These are phyloP conservation scores for Camarhynchus parvulus DNA, from an alignment of 2,113 vertebrate genomes.

Conservation along the genomic window DNA sequence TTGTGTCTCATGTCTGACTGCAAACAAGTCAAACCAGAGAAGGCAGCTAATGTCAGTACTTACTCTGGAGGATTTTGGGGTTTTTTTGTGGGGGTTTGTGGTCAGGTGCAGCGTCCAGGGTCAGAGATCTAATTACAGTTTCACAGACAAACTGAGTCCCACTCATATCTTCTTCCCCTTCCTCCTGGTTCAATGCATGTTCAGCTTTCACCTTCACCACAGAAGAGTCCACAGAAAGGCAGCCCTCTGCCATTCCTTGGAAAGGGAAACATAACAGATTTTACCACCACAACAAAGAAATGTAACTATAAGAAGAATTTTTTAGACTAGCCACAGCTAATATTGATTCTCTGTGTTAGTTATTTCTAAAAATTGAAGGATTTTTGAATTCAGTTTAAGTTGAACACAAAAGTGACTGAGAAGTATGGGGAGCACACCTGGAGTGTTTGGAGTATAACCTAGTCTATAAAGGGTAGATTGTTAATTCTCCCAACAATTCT, in stretches of 20 bases:
- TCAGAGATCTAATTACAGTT: slow-evolving; percentile 95
- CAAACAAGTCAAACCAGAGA: not conserved
- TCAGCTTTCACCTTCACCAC: slow-evolving; percentile 41
- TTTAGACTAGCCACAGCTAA: not conserved
- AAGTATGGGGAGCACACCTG: not conserved
- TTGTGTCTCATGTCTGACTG: not conserved
- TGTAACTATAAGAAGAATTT: fast-evolving
- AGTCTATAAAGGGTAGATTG: not conserved
- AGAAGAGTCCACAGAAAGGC: not conserved
- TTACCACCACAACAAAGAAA: not conserved
- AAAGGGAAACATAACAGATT: not conserved
- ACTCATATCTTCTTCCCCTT: slow-evolving; percentile 93
- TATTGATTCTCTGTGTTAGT: not conserved
- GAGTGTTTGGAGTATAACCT: not conserved
- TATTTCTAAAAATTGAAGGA: not conserved
- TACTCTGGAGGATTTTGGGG: slow-evolving; percentile 66
- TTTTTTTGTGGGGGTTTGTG: slow-evolving; percentile 82
- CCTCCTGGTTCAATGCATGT: slow-evolving; percentile 75
- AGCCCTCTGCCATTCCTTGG: not conserved
- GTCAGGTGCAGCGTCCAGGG: slow-evolving; percentile 94
- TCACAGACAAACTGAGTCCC: slow-evolving; percentile 99
- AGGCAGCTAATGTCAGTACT: slow-evolving; percentile 49
- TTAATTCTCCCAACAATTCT: not conserved
- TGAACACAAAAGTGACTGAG: not conserved
- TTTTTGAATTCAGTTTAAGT: not conserved